These are phyloP conservation scores for Furcifer pardalis DNA, from an alignment of 2,797 vertebrate species.

Conservation along the genomic window DNA sequence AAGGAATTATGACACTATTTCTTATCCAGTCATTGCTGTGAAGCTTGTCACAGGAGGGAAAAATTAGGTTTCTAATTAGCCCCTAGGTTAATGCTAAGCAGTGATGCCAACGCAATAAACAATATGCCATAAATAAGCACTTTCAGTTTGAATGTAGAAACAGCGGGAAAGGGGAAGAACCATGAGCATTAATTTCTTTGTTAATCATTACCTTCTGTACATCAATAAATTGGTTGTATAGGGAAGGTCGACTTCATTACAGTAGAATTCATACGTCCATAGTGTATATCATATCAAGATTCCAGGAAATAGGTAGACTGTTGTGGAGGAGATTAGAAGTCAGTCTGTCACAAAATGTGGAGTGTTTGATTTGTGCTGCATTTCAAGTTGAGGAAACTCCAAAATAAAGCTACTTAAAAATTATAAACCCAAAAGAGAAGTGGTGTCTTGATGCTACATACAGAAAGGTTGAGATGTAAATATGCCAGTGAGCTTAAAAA, in stretches of 20 bases:
- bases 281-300: background rate
- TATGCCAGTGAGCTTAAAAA: background rate
- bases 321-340: background rate
- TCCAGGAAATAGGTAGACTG: background rate
- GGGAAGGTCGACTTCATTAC: too few species aligned
- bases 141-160: conserved; percentile 4
- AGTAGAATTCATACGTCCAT: background rate
- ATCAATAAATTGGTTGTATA: background rate
- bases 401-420: conserved; percentile 12
- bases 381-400: fast-evolving
- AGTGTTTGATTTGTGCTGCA: too few species aligned
- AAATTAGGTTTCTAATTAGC: conserved; percentile 65
- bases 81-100: conserved; percentile 55
- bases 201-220: conserved; percentile 24
- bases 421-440: background rate
- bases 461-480: conserved; percentile 28
- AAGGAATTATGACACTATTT: conserved; percentile 54
- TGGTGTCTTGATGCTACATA: conserved; percentile 16
- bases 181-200: conserved; percentile 29
- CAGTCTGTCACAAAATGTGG: background rate
- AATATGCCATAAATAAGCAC: fast-evolving
- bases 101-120: conserved; percentile 52
- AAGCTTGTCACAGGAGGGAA: conserved; percentile 33
- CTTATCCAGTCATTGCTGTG: conserved; percentile 33
- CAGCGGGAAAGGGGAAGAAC: conserved; percentile 40